phyloP scores from a whole-genome alignment of 2,113 vertebrate genomes.

The Uria lomvia region DNA sequence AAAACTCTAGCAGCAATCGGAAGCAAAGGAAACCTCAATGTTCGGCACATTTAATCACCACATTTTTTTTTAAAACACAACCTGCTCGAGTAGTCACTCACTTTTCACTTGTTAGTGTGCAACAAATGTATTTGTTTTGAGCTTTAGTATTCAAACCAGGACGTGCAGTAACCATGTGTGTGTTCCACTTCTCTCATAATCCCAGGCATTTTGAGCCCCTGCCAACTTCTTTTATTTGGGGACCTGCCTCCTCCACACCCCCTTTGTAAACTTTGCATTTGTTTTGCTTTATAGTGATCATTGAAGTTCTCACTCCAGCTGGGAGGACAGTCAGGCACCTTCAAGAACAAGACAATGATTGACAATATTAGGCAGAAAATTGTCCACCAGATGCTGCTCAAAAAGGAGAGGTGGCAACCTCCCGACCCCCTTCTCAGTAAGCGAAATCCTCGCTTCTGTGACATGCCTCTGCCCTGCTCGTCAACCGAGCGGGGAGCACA shows the following conservation, averaged over 20 bases:
- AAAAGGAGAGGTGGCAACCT: constrained; percentile 56
- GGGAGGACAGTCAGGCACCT: constrained; percentile 59
- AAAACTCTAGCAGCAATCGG: neutral
- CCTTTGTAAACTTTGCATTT: constrained; percentile 54
- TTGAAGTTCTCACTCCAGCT: constrained; percentile 61
- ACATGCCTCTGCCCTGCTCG: neutral
- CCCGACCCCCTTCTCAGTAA: neutral
- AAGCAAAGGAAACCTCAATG: neutral
- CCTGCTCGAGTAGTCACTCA: neutral
- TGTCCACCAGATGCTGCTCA: constrained; percentile 56
- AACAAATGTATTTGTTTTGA: constrained; percentile 10
- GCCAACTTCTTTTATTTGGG: constrained; percentile 38
- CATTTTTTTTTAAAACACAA: neutral
- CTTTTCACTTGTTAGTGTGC: neutral
- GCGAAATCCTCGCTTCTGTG: neutral
- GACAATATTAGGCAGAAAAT: constrained; percentile 63
- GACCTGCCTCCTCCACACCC: constrained; percentile 52
- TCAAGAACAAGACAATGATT: constrained; percentile 54
- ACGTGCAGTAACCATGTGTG: neutral
- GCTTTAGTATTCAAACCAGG: neutral
- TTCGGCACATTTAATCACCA: neutral
- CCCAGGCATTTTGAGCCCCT: constrained; percentile 32
- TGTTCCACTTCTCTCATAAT: constrained; percentile 24
- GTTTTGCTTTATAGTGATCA: constrained; percentile 46
- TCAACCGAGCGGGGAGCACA: neutral